A percentile compares a stretch with the other conserved stretches of the same genome.
Evolutionary conservation across 2,113 vertebrate species (phyloP).

Genomic region (Pongo abelii): DNA sequence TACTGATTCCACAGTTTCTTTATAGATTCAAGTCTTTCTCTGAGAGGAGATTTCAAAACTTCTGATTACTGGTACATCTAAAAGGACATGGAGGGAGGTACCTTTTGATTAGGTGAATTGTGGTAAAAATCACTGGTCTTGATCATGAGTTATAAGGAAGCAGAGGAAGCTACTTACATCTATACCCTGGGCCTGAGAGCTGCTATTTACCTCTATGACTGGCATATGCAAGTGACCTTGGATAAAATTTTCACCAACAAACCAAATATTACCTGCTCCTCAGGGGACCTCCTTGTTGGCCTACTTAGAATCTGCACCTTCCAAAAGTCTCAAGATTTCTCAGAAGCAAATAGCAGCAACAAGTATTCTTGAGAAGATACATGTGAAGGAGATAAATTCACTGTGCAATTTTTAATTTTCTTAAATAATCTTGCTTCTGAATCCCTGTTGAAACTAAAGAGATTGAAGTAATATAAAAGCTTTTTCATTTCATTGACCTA

Average conservation of each 20-base stretch:
- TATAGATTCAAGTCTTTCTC: background rate
- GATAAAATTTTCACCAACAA: background rate
- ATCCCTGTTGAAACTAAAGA: conserved; percentile 38
- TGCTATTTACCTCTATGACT: background rate
- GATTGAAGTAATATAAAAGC: conserved; percentile 52
- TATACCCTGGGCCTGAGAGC: too few species aligned
- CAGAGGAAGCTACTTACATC: background rate
- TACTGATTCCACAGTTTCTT: background rate
- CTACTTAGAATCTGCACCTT: background rate
- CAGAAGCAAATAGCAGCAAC: background rate
- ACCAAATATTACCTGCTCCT: background rate
- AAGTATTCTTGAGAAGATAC: conserved; percentile 11
- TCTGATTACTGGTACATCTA: background rate
- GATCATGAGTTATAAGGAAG: background rate
- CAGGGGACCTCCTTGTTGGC: background rate
- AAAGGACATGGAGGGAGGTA: background rate
- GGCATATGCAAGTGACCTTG: background rate
- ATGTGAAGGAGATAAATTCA: background rate
- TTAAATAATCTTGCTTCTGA: conserved; percentile 36
- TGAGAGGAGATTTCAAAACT: background rate
- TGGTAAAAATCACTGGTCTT: background rate
- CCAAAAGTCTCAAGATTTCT: background rate
- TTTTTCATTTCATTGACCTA: conserved; percentile 50
- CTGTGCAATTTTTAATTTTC: conserved; percentile 38
- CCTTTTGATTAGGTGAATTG: background rate